phyloP scores from a whole-genome alignment of 2,888 invertebrate genomes.

The Gasteruption jaculator region DNA sequence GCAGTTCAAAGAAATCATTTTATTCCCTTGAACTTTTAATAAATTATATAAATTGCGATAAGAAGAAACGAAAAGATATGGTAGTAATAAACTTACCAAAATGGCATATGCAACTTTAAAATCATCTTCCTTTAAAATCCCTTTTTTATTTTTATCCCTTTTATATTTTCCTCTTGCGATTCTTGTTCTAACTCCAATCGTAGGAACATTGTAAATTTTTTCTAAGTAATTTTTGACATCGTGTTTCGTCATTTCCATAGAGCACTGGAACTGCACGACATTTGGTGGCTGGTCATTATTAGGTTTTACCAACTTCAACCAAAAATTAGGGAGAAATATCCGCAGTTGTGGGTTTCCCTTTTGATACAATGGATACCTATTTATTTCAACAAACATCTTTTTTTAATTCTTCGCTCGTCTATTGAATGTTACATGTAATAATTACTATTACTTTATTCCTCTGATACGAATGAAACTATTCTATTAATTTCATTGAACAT shows the following conservation, averaged over 20 bases:
- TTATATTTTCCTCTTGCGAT: constrained; percentile 68
- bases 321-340: constrained; percentile 93
- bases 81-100: constrained; percentile 58
- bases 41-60: neutral
- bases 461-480: too few species aligned
- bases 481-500: too few species aligned
- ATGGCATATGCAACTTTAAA: constrained; percentile 74
- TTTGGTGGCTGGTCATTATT: constrained; percentile 66
- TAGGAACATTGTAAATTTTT: constrained; percentile 88
- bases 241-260: constrained; percentile 87
- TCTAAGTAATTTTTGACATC: constrained; percentile 92
- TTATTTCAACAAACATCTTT: constrained; percentile 19
- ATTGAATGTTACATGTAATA: too few species aligned
- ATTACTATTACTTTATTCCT: too few species aligned
- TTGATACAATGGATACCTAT: constrained; percentile 86
- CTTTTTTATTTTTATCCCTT: constrained; percentile 59
- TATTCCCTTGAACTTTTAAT: constrained; percentile 5
- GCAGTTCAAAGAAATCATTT: constrained; percentile 16
- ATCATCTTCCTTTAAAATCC: constrained; percentile 79
- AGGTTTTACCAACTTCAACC: constrained; percentile 87
- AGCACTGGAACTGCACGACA: constrained; percentile 82
- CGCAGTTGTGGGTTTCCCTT: constrained; percentile 91
- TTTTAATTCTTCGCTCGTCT: too few species aligned
- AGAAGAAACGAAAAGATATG: neutral
- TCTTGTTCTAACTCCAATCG: constrained; percentile 71